Conservation (phyloP, 2,113 vertebrate genomes). For the Tachysurus vachellii region DNA sequence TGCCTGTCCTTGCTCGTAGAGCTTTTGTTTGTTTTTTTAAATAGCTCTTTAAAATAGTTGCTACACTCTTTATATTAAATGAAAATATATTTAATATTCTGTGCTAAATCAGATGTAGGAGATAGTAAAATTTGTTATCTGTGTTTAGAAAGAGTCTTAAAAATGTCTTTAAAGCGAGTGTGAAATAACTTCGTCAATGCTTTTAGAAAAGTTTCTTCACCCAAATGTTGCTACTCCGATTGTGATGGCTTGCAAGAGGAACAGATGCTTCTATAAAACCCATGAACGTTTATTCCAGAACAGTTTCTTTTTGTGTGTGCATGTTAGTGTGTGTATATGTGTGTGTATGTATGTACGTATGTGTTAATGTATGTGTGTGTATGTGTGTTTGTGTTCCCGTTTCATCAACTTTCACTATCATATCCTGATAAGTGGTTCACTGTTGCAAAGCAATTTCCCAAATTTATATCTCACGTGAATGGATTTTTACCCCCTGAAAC, state of each 20-base stretch:
- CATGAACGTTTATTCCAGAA: not conserved
- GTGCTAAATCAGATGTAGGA: not conserved
- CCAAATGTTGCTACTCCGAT: not conserved
- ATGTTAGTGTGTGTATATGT: not conserved
- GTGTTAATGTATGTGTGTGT: conserved; percentile 13
- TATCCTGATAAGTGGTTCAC: conserved; percentile 12
- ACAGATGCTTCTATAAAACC: not conserved
- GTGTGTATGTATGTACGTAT: not conserved
- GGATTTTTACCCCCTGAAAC: not conserved
- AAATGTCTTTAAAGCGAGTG: not conserved
- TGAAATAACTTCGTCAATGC: not conserved
- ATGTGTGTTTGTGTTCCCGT: conserved; percentile 19
- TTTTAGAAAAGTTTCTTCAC: not conserved
- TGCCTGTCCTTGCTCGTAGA: not conserved
- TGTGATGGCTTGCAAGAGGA: not conserved
- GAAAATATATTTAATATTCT: not conserved
- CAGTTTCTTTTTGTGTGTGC: not conserved
- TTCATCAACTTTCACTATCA: conserved; percentile 23
- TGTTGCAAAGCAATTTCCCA: not conserved
- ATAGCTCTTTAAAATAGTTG: not conserved
- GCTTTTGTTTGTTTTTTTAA: not conserved
- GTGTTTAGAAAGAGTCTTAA: not conserved
- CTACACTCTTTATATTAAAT: not conserved
- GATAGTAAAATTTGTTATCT: not conserved
- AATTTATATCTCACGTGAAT: not conserved